These are phyloP conservation scores for Chiloscyllium punctatum DNA, from an alignment of 2,797 vertebrate genomes.

Conservation along the genomic window DNA sequence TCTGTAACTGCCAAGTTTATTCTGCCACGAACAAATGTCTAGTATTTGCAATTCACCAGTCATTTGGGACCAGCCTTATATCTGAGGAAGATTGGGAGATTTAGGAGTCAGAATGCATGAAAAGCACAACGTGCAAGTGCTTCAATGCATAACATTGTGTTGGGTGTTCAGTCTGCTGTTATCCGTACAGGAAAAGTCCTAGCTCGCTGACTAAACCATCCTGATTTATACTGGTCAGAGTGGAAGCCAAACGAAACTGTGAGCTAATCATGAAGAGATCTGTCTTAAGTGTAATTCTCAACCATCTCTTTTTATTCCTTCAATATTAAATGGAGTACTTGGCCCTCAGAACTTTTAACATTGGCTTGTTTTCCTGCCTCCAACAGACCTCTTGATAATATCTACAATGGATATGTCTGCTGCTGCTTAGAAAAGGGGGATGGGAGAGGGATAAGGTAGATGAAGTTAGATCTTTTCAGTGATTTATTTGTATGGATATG, in stretches of 20 bases:
- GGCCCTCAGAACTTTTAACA: not conserved
- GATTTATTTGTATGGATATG: too few relatives aligned
- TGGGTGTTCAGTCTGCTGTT: not conserved
- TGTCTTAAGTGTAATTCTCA: not conserved
- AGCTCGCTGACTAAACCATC: not conserved
- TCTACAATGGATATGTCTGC: not conserved
- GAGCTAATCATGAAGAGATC: not conserved
- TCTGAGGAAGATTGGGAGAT: not conserved
- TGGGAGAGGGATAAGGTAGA: too few relatives aligned
- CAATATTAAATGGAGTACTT: not conserved
- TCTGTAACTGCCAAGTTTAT: too few relatives aligned
- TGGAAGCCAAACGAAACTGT: not conserved
- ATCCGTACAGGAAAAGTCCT: not conserved
- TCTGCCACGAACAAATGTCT: too few relatives aligned
- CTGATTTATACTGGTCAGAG: not conserved
- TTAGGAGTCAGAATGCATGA: not conserved
- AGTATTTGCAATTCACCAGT: not conserved
- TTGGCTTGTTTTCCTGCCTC: not conserved
- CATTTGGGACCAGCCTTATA: not conserved
- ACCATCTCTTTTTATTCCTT: not conserved
- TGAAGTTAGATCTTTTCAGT: too few relatives aligned
- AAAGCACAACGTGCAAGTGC: not conserved
- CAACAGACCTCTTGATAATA: not conserved
- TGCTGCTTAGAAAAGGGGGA: not conserved
- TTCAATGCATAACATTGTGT: not conserved